Evolutionary conservation across 2,888 invertebrate genomes (phyloP), one percentile per base, ranked within the genome.

Genomic region (Sinhomidia bicolor): DNA sequence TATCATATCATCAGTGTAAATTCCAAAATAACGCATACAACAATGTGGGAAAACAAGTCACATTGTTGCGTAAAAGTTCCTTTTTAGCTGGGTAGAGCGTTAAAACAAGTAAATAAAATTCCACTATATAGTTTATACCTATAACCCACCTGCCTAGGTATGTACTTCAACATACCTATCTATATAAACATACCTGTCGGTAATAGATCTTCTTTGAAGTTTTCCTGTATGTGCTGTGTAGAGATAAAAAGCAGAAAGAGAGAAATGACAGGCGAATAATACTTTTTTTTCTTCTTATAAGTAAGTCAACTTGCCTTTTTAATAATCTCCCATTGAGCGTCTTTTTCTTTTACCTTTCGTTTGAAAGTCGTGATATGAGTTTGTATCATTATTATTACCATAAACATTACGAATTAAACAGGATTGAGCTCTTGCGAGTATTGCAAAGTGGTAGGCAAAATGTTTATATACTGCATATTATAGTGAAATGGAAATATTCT

Each of bases 301-400:
- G 44, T 17, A 44, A 14, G 29, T 5, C 29, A 79, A 36, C 54
- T 68, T 79, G 23, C 76, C 65, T 79, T 65, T 60, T 85, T 76
- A 85, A 32, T 41, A 83, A 74, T 83, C 71, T 83, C 83, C 54
- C 41, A 71, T 71, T 14, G 36, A 71, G 71, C 74, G 71, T 41
- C 60, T n/a, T 76, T 60, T 84, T 74, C 20, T 10, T 57, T 44
- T 62, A 41, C 76, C 51, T 51, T 83, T 83, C 54, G 71, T 82
- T 71, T 71, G 26, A 76, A 85, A 51, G n/a, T 79, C 85, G 85
- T 85, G 85, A 85, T 78, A 65, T 78, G 68, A 85, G 41, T 85
- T 68, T 79, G 32, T 78, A 32, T 36, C 26, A 41, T 68, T 32
- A 68, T 51, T 23, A 74, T 85, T 78, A 85, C 41, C 71, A 71